phyloP scores from a whole-genome alignment of 2,888 invertebrate species.

The Epinotia nisella region DNA sequence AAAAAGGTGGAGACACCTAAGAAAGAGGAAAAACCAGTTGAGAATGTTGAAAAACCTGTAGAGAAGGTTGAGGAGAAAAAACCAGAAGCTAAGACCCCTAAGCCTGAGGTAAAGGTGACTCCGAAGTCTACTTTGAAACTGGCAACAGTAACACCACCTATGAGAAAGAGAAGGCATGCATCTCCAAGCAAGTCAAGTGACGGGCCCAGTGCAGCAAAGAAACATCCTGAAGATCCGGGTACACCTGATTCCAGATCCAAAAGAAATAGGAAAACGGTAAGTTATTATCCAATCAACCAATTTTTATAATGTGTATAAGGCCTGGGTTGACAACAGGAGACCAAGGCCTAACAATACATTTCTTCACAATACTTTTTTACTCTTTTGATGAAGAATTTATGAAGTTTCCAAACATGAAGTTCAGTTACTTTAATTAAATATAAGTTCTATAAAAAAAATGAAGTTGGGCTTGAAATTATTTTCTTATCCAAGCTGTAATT shows the following conservation, averaged over 20 bases:
- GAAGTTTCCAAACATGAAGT: no score
- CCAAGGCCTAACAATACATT: no score
- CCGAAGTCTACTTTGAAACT: constrained; percentile 82
- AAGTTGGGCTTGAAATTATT: no score
- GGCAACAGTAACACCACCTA: constrained; percentile 84
- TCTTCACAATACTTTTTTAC: no score
- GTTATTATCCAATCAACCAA: neutral
- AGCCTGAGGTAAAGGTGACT: constrained; percentile 65
- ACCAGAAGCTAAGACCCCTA: constrained; percentile 60
- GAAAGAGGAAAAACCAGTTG: constrained; percentile 66
- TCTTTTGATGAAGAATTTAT: no score
- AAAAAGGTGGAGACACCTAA: constrained; percentile 56
- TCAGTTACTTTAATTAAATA: no score
- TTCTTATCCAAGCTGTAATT: no score
- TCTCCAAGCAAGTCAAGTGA: constrained; percentile 72
- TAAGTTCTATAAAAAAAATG: no score
- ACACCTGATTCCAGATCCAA: constrained; percentile 76
- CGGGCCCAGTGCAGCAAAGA: constrained; percentile 70
- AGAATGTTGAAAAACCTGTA: constrained; percentile 56
- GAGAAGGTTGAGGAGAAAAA: constrained; percentile 56
- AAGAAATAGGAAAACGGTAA: constrained; percentile 79
- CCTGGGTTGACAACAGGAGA: no score
- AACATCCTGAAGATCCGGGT: constrained; percentile 65
- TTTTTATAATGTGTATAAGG: no score
- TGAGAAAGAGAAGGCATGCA: constrained; percentile 82